These are phyloP conservation scores for Yasuhikotakia modesta DNA, from an alignment of 2,797 vertebrate species.

Conservation along the genomic window DNA sequence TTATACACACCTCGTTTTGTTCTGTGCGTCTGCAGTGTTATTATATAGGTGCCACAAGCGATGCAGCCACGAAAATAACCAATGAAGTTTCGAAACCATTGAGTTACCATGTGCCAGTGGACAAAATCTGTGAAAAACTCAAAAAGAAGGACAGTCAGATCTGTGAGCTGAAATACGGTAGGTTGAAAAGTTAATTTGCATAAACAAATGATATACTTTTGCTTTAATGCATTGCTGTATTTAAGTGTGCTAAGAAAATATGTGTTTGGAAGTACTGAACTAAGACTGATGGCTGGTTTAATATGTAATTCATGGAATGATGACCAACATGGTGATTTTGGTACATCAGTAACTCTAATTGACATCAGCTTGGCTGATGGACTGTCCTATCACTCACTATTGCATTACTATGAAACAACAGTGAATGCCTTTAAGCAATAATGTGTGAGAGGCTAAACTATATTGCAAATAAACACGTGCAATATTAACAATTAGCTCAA, in stretches of 20 bases:
- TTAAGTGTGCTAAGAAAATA: too few relatives aligned
- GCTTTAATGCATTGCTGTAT: background rate
- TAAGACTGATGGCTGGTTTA: too few relatives aligned
- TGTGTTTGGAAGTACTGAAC: too few relatives aligned
- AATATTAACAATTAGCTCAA: background rate
- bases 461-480: too few relatives aligned
- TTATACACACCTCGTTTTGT: background rate
- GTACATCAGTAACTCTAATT: background rate
- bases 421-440: background rate
- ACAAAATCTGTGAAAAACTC: constrained; percentile 95
- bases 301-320: too few relatives aligned
- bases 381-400: background rate
- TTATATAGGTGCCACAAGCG: constrained; percentile 92
- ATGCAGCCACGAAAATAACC: constrained; percentile 95
- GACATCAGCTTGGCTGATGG: too few relatives aligned
- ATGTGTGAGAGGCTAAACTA: background rate
- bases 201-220: background rate
- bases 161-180: constrained; percentile 96
- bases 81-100: constrained; percentile 95
- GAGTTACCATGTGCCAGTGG: constrained; percentile 89
- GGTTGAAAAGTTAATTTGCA: constrained; percentile 56
- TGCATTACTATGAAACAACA: background rate
- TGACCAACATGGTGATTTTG: too few relatives aligned
- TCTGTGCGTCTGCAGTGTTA: constrained; percentile 82
- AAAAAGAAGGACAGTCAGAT: constrained; percentile 97